Evolutionary conservation across 1,140 invertebrate genomes (phyloP), one percentile per base, ranked within the genome.

Genomic region (Gonatopus flavifemur): DNA sequence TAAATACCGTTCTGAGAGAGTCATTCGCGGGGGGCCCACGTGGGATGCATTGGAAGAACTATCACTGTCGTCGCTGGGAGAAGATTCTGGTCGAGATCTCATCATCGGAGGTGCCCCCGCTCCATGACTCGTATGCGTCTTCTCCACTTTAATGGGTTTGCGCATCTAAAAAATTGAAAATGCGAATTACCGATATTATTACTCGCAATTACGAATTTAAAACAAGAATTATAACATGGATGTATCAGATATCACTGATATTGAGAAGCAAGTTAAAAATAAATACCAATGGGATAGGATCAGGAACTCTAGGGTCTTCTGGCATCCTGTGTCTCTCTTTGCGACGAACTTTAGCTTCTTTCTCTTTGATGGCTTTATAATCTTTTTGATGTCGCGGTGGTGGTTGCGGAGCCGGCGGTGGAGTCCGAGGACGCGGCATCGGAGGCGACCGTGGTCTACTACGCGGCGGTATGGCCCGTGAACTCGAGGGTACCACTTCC

Each of bases 1-100:
- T 33, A n/a, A n/a, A 46, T 67, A 77, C 76, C 81, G 69, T 57
- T 83, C 81, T 1, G 81, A 82, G 10, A 83, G 58, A 12, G 80
- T 82, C 76, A 82, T 81, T 55, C 70, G 70, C 38, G 80, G 79
- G 39, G 78, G 74, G 3, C 73, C 76, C 4, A 69, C 67, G 13
- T 78, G 74, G 7, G 77, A 79, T 20, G 67, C 63, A 31, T 72
- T 77, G 3, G 79, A 80, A 12, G 80, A 80, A 49, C 73, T 80
- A 37, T 76, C 72, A 49, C 76, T 75, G 24, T 78, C 77, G 35
- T 79, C 76, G 36, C 76, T 78, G 2, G 62, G 55, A 1, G 76
- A 78, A 5, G 76, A 77, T 50, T 78, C 76, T n/a, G 66, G 69
- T 2, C 64, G 59, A 7, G 68, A 70, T 51, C 72, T 71, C 16